These are phyloP conservation scores for Malachius bipustulatus DNA, from an alignment of 2,888 invertebrate genomes.

Conservation along the genomic window DNA sequence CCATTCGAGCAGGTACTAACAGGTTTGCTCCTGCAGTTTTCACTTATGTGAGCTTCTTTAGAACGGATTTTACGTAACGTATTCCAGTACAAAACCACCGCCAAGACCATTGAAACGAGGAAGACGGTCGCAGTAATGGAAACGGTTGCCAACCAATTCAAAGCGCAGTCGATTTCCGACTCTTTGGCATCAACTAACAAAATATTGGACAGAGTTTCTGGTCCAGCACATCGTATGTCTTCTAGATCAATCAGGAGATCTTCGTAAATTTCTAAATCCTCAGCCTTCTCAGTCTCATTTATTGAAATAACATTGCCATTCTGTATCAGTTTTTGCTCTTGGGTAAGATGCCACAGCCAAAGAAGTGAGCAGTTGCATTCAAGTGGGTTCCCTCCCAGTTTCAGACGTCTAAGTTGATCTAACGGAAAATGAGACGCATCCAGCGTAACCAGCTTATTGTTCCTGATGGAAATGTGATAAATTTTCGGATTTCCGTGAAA, in stretches of 20 bases:
- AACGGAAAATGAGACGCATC: slow-evolving; percentile 74
- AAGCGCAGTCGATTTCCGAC: slow-evolving; percentile 50
- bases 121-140: slow-evolving; percentile 37
- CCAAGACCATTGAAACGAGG: slow-evolving; percentile 28
- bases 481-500: slow-evolving; percentile 76
- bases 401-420: slow-evolving; percentile 61
- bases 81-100: slow-evolving; percentile 30
- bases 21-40: slow-evolving; percentile 17
- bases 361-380: slow-evolving; percentile 77
- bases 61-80: slow-evolving; percentile 25
- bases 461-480: slow-evolving; percentile 61
- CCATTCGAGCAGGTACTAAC: slow-evolving; percentile 17
- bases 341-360: slow-evolving; percentile 70
- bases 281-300: slow-evolving; percentile 16
- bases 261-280: slow-evolving; percentile 28
- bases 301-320: slow-evolving; percentile 14
- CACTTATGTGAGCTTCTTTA: slow-evolving; percentile 35
- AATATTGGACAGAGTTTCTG: slow-evolving; percentile 43
- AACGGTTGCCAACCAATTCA: slow-evolving; percentile 48
- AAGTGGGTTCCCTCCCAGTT: slow-evolving; percentile 72
- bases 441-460: slow-evolving; percentile 61
- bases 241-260: slow-evolving; percentile 43
- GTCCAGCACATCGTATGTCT: slow-evolving; percentile 46
- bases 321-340: slow-evolving; percentile 26
- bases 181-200: slow-evolving; percentile 47